These are phyloP conservation scores for Grantiella picta DNA, from an alignment of 2,113 vertebrate genomes.

Conservation along the genomic window DNA sequence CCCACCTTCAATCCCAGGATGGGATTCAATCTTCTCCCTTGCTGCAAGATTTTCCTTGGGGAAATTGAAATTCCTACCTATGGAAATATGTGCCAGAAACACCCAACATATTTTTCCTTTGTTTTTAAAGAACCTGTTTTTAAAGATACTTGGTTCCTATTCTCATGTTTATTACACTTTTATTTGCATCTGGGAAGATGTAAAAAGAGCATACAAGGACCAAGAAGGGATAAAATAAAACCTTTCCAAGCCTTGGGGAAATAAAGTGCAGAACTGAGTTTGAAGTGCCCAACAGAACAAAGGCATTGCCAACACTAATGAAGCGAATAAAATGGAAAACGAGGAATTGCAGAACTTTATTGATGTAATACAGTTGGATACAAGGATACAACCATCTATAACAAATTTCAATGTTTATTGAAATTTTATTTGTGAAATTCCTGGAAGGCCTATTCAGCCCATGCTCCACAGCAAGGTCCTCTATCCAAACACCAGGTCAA, in stretches of 20 bases:
- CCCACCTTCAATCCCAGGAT: neutral
- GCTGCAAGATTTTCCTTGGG: neutral
- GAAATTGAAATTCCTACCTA: neutral
- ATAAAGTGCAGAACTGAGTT: neutral
- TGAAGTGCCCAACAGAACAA: neutral
- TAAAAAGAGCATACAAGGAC: neutral
- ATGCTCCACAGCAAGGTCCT: neutral
- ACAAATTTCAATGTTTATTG: neutral
- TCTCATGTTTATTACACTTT: neutral
- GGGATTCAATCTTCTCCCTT: neutral
- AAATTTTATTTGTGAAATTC: neutral
- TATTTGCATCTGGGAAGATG: neutral
- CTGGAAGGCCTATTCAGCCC: neutral
- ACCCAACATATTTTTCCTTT: neutral
- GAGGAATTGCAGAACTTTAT: neutral
- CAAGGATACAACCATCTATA: neutral
- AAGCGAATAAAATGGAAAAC: neutral
- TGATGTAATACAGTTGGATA: neutral
- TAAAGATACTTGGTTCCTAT: neutral
- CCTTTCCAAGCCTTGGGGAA: neutral
- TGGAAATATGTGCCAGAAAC: accelerated
- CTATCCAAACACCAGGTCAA: neutral
- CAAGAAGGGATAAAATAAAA: neutral
- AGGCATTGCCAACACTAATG: neutral
- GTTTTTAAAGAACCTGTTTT: neutral